These are phyloP conservation scores for Caenorhabditis uteleia DNA, from an alignment of 2,888 invertebrate species.

Conservation along the genomic window DNA sequence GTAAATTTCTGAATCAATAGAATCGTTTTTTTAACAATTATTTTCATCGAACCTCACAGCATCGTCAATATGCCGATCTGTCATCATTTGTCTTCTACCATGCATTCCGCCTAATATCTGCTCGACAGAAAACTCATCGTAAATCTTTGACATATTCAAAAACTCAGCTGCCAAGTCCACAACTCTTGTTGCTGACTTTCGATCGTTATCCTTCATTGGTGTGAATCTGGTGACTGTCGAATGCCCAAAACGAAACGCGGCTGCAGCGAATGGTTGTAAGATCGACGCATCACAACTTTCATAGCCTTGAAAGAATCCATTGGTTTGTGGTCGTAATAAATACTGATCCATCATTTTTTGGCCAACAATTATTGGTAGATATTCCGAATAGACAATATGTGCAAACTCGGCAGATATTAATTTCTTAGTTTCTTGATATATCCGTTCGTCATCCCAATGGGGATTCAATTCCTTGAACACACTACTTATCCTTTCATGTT, in stretches of 20 bases:
- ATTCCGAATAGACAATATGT: constrained; percentile 71
- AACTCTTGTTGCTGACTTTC: constrained; percentile 5
- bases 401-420: constrained; percentile 74
- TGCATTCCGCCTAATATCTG: constrained; percentile 64
- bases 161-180: constrained; percentile 81
- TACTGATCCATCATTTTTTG: constrained; percentile 87
- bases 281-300: constrained; percentile 84
- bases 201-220: constrained; percentile 17
- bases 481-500: constrained; percentile 67
- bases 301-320: constrained; percentile 53
- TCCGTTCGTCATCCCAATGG: constrained; percentile 70
- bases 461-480: constrained; percentile 60
- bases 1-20: constrained; percentile 43
- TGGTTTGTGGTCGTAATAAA: constrained; percentile 80
- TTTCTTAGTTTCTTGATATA: constrained; percentile 71
- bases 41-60: constrained; percentile 36
- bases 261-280: constrained; percentile 87
- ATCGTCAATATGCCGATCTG: constrained; percentile 62
- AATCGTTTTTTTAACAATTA: not conserved
- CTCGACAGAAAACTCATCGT: constrained; percentile 52
- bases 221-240: constrained; percentile 50
- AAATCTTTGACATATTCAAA: constrained; percentile 75
- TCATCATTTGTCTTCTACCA: constrained; percentile 60
- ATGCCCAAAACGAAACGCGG: constrained; percentile 86
- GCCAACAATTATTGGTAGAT: constrained; percentile 82